Base-by-base conservation (phyloP, 1,140 invertebrate genomes). In the Caerostris darwini region DNA sequence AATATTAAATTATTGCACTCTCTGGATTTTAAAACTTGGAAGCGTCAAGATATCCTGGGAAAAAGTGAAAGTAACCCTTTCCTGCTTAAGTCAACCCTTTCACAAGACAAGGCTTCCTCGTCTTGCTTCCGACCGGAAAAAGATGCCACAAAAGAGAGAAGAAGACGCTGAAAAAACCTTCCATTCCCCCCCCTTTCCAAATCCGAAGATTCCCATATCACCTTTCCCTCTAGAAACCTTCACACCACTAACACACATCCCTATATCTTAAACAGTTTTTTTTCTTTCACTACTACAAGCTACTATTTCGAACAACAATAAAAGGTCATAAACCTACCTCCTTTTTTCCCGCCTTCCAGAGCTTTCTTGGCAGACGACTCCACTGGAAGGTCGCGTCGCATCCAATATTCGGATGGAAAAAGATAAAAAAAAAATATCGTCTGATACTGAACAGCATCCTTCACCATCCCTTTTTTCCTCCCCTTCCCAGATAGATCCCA, bases 271-370 rank as follows among this genome's bases (percentile, higher is more conserved):
- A 34, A 12, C 71, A 10, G 12, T 58, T 56, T 56, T 56, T 17
- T 61, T 34, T 87, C 50, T 90, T 53, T n/a, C 53, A 19, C 19
- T 10, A 88, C 59, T 34, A 34, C 34, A 34, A 34, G 64, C 53
- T 64, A 71, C 19, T 90, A 69, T 90, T 71, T 57, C 57, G 6
- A 77, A 71, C 50, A 56, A 59, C 34, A 91, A 17, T 50, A 82
- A 69, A 91, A 85, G 90, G 90, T 92, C 90, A 34, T 59, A 92
- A 92, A 92, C 90, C 90, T 92, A 85, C 90, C 90, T 92, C 88
- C 50, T 10, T 71, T 50, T 53, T 56, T 87, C 53, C 89, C 89
- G 54, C 67, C 69, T 57, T 54, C 89, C 17, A 57, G 34, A 69
- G 85, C 87, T 77, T 77, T 58, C 82, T 58, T 83, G 71, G 71